Evolutionary conservation across 92 coral and sea anemone genomes (phyloP), one percentile per base, ranked within the genome.

Genomic region (Actinernus sp.): DNA sequence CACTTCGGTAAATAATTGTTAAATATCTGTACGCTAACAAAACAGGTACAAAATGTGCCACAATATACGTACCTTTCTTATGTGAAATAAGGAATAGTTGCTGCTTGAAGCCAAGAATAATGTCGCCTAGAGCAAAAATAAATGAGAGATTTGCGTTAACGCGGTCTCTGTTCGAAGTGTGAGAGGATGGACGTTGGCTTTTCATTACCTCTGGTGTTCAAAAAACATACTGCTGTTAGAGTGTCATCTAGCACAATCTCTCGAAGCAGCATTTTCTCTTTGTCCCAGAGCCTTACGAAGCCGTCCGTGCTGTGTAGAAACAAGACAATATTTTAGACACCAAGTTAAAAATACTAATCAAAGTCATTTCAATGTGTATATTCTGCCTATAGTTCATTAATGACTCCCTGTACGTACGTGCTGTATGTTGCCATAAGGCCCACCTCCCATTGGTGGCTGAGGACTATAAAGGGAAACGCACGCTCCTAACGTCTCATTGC

Each of bases 81-180:
- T 61, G 76, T 12, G 88, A 71, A 53, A 94, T 87, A 26, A 80
- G 45, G 38, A 94, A 94, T 32, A 94, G 71, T 49, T 94, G 98
- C 22, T 94, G 83, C 32, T 91, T 94, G 44, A 91, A 90, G 3
- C 98, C 98, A 47, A 92, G 72, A 0, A 94, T 63, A 28, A 94
- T 68, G 49, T 94, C 98, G 0, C 98, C 98, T 94, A 56, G 58
- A 49, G 17, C 16, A 16, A 16, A 36, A 67, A 19, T 18, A n/a
- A n/a, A 20, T 38, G 28, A 7, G 29, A 29, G 41, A 7, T 14
- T 7, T 7, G 8, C 41, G 14, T 36, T 36, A 36, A 14, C 41
- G 7, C 7, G 41, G 7, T 7, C 8, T 20, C 3, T 27, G 3
- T 13, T 9, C 1, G 17, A 2, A 52, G 22, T 51, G 8, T 69